Evolutionary conservation across 2,113 vertebrate species (phyloP).

Genomic region (Cyprinus carpio): DNA sequence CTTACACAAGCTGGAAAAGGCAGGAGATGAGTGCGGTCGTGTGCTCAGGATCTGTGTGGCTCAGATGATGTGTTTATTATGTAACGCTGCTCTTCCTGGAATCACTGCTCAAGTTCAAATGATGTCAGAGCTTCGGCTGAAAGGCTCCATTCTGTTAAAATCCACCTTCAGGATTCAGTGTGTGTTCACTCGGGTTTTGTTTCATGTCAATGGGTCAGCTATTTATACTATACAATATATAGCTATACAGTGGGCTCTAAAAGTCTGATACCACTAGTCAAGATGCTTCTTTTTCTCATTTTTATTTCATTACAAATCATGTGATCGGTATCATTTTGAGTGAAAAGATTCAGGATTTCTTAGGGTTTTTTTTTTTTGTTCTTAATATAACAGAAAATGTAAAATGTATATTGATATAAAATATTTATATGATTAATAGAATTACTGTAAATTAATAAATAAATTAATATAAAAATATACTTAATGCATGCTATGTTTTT

Average conservation of each 20-base stretch:
- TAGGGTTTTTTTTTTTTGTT: too few relatives aligned
- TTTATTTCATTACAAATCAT: too few relatives aligned
- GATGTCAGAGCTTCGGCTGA: conserved; percentile 35
- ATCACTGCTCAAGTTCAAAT: conserved; percentile 25
- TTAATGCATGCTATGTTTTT: neutral
- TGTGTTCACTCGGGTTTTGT: neutral
- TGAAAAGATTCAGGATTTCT: neutral
- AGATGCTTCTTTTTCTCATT: too few relatives aligned
- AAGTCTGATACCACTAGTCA: too few relatives aligned
- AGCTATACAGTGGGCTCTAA: too few relatives aligned
- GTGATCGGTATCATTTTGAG: neutral
- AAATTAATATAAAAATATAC: neutral
- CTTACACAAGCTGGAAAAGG: neutral
- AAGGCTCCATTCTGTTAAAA: conserved; percentile 29
- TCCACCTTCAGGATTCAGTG: neutral
- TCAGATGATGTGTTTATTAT: conserved; percentile 39
- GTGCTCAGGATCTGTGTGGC: neutral
- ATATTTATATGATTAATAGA: too few relatives aligned
- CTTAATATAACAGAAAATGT: too few relatives aligned
- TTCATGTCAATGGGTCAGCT: neutral
- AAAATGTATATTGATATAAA: neutral
- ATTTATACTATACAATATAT: too few relatives aligned
- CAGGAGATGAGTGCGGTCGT: conserved; percentile 7
- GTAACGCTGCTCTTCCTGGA: conserved; percentile 38
- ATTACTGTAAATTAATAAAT: neutral